A percentile compares a stretch with the other conserved stretches of the same genome.
Conservation (phyloP, 2,888 invertebrate genomes). For the Coremacera marginata region DNA sequence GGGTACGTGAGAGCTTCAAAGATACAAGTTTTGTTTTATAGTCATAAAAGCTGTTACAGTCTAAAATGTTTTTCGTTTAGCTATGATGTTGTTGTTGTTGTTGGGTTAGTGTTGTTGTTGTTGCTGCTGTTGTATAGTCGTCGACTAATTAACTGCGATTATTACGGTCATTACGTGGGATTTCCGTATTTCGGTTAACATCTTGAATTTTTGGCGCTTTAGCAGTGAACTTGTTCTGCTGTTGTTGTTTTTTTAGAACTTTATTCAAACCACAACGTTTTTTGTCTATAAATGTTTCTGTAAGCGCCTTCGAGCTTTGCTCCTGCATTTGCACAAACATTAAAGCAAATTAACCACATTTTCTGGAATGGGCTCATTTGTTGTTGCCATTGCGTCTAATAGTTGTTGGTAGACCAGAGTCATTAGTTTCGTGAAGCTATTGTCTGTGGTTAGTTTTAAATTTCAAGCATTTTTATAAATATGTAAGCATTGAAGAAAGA, state of each 20-base stretch:
- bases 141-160: constrained; percentile 70
- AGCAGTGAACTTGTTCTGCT: constrained; percentile 46
- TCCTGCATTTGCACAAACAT: constrained; percentile 58
- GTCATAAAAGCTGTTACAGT: constrained; percentile 54
- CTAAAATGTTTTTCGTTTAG: constrained; percentile 43
- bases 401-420: constrained; percentile 57
- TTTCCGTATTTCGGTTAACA: constrained; percentile 63
- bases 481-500: no score
- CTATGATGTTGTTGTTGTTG: constrained; percentile 43
- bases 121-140: constrained; percentile 48
- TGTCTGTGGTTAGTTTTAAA: constrained; percentile 19
- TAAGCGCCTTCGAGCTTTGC: constrained; percentile 38
- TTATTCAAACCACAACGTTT: constrained; percentile 42
- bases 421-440: constrained; percentile 57
- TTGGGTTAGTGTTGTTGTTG: constrained; percentile 42
- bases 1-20: background rate
- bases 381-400: constrained; percentile 38
- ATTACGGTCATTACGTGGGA: constrained; percentile 70
- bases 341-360: constrained; percentile 66
- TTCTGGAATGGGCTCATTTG: constrained; percentile 34
- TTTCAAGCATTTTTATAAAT: background rate
- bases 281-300: constrained; percentile 26
- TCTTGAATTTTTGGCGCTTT: constrained; percentile 64
- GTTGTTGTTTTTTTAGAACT: constrained; percentile 45
- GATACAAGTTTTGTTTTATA: constrained; percentile 44